Percentiles rank a stretch among this genome's conserved stretches.
phyloP scores from a whole-genome alignment of 2,797 vertebrate genomes.

The Hephaestus fuliginosus region DNA sequence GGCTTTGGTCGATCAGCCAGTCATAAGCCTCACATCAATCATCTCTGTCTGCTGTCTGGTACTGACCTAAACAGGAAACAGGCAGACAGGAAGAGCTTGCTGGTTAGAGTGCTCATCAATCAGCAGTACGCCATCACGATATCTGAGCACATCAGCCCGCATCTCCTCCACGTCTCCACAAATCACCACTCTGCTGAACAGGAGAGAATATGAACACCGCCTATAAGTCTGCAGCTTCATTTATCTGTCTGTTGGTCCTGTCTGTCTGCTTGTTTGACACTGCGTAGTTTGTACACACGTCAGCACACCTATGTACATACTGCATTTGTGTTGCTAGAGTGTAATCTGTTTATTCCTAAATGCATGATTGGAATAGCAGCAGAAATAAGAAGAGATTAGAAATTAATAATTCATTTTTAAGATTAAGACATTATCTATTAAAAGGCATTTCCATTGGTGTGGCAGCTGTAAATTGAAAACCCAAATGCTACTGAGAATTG shows the following conservation, averaged over 20 bases:
- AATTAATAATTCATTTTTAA: not conserved
- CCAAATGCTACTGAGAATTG: not conserved
- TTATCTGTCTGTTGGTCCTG: constrained; percentile 15
- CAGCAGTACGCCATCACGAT: constrained; percentile 10
- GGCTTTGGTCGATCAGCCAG: constrained; percentile 9
- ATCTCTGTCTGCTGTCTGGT: constrained; percentile 29
- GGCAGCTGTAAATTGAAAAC: not conserved
- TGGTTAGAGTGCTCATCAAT: constrained; percentile 42
- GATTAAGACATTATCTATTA: not conserved
- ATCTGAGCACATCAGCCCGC: constrained; percentile 12
- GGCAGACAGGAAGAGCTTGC: constrained; percentile 7
- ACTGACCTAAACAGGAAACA: constrained; percentile 44
- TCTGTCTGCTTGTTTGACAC: constrained; percentile 18
- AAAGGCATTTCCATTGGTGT: not conserved
- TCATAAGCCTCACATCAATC: constrained; percentile 4
- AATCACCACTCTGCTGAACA: constrained; percentile 16
- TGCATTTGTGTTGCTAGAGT: not conserved
- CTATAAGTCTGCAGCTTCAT: not conserved
- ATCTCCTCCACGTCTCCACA: constrained; percentile 26
- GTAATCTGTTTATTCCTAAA: not conserved
- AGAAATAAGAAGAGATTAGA: not conserved
- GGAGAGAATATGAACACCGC: constrained; percentile 2
- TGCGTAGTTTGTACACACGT: not conserved
- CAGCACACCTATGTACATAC: not conserved
- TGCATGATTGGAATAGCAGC: not conserved